A percentile compares a stretch with the other conserved stretches of the same genome.
Evolutionary conservation across 1,140 invertebrate species (phyloP).

Genomic region (Asbolus verrucosus): DNA sequence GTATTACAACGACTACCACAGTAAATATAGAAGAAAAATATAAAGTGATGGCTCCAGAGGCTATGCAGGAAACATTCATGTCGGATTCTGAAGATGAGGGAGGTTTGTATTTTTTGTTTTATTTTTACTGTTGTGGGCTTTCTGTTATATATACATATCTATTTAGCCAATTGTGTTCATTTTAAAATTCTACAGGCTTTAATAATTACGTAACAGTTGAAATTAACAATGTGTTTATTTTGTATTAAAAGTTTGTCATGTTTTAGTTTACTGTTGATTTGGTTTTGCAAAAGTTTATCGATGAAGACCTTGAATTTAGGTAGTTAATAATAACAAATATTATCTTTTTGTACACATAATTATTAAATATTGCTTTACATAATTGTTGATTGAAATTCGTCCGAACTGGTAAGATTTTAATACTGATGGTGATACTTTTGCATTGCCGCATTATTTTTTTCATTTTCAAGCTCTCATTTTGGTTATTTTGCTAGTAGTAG

Average conservation of each 20-base stretch:
- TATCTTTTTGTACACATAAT: slow-evolving; percentile 7
- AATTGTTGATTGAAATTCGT: neutral
- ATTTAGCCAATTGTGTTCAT: neutral
- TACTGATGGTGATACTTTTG: neutral
- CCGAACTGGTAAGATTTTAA: neutral
- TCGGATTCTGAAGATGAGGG: slow-evolving; percentile 99
- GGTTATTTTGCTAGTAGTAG: slow-evolving; percentile 26
- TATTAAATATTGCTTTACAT: neutral
- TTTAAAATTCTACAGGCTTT: too few species aligned
- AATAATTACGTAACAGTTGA: neutral
- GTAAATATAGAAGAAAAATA: slow-evolving; percentile 92
- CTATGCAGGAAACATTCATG: slow-evolving; percentile 99
- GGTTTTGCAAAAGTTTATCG: slow-evolving; percentile 32
- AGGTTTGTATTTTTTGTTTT: slow-evolving; percentile 71
- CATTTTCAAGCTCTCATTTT: slow-evolving; percentile 7
- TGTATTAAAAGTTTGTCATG: neutral
- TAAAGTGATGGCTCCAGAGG: slow-evolving; percentile 95
- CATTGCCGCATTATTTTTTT: slow-evolving; percentile 2
- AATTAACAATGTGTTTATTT: slow-evolving; percentile 12
- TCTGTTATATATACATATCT: slow-evolving; percentile 20
- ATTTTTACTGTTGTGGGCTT: slow-evolving; percentile 35
- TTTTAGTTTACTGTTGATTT: neutral
- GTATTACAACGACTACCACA: slow-evolving; percentile 78
- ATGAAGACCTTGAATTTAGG: slow-evolving; percentile 6
- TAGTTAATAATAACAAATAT: slow-evolving; percentile 1